Percentiles rank a stretch among this genome's conserved stretches.
These are phyloP conservation scores for Stomorhina lunata DNA, from an alignment of 2,888 invertebrate genomes.

Conservation along the genomic window DNA sequence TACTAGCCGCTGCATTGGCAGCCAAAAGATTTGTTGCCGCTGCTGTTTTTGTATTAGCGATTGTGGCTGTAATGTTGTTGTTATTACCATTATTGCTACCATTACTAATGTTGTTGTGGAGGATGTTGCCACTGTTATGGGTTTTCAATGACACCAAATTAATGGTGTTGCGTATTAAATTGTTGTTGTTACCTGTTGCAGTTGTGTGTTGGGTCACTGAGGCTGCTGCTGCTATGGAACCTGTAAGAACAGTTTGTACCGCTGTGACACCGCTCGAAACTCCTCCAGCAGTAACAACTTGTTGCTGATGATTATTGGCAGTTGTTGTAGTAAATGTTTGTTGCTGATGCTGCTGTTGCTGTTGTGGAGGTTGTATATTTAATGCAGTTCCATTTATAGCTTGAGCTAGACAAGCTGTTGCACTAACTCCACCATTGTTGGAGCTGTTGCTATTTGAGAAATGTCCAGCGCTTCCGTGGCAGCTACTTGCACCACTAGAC, in stretches of 20 bases:
- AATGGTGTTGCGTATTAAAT: slow-evolving; percentile 79
- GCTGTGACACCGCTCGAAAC: slow-evolving; percentile 58
- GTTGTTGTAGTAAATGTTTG: slow-evolving; percentile 67
- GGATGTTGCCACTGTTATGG: slow-evolving; percentile 63
- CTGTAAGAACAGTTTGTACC: slow-evolving; percentile 66
- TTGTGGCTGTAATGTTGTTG: slow-evolving; percentile 58
- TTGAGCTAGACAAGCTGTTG: slow-evolving; percentile 48
- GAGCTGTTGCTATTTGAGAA: slow-evolving; percentile 58
- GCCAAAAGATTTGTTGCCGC: slow-evolving; percentile 77
- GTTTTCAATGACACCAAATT: slow-evolving; percentile 74
- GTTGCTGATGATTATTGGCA: slow-evolving; percentile 67
- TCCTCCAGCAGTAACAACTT: slow-evolving; percentile 66
- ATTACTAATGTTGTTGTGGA: slow-evolving; percentile 34
- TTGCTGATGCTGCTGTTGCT: slow-evolving; percentile 69
- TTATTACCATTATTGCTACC: slow-evolving; percentile 39
- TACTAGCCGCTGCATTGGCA: slow-evolving; percentile 78
- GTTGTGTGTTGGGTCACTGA: slow-evolving; percentile 66
- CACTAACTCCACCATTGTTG: slow-evolving; percentile 11
- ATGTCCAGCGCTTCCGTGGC: slow-evolving; percentile 72
- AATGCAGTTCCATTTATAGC: slow-evolving; percentile 58
- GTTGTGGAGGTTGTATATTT: slow-evolving; percentile 63
- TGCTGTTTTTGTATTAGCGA: slow-evolving; percentile 68
- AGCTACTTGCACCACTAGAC: slow-evolving; percentile 79
- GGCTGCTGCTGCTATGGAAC: slow-evolving; percentile 66
- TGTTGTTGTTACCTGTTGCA: slow-evolving; percentile 78